Evolutionary conservation across 2,797 vertebrate species (phyloP), one percentile per base, ranked within the genome.

Genomic region (Platalea minor): DNA sequence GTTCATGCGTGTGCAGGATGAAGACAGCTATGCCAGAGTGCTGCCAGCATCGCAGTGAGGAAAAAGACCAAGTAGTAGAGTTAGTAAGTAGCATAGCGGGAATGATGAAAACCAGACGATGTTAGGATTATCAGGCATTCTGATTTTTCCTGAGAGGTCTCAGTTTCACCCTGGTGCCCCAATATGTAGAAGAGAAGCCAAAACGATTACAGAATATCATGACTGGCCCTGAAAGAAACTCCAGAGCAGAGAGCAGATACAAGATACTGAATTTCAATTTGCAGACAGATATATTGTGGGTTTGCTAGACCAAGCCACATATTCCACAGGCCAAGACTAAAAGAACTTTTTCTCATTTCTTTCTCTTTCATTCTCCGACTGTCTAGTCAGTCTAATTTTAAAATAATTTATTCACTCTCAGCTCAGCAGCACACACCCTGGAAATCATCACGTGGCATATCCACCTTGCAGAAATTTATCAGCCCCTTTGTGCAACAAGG

Each of bases 401-500:
- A 91, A 95, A 92, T 85, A 84, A 93, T 94, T 93, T 80, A 89
- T 95, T 93, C 11, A 3, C 50, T 79, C 80, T 94, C 74, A 74
- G 70, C 41, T 79, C 65, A 63, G 72, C 60, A 79, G 54, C 48
- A 95, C 59, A 48, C 56, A 85, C 59, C 6, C 10, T 84, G 56
- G 45, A 88, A 91, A 88, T 83, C 54, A 70, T 77, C 48, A 48
- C 11, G 51, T 16, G 41, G 43, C 51, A 68, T 65, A 65, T 64
- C 41, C 5, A 76, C 45, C 45, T 85, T 11, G 13, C 41, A 88
- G 24, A 84, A 80, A 84, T 95, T 67, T 87, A 84, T 68, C 61
- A 81, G 37, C 8, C 39, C 33, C 24, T 90, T 78, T 24, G 37
- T 84, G 74, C 21, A 87, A 37, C 10, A 64, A 61, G 45, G 39